Evolutionary conservation across 2,113 vertebrate species (phyloP).

Genomic region (Pomatostomus ruficeps): DNA sequence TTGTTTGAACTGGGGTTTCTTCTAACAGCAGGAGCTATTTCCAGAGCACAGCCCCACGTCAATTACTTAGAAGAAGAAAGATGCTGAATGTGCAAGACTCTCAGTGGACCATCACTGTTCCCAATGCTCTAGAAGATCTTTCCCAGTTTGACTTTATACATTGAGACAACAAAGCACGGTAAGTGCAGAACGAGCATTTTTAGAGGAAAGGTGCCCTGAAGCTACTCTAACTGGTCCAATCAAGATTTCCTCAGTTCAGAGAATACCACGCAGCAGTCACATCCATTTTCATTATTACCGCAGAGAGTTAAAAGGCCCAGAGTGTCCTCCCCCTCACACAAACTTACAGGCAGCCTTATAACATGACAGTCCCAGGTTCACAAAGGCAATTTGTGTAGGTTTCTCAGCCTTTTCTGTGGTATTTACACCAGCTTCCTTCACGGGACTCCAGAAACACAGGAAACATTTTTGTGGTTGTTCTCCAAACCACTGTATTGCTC

Average conservation of each 20-base stretch:
- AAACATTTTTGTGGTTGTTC: neutral
- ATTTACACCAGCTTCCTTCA: neutral
- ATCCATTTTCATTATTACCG: neutral
- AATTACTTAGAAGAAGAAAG: neutral
- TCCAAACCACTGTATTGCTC: neutral
- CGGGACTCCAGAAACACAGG: accelerated
- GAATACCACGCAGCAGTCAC: neutral
- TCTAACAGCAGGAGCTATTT: neutral
- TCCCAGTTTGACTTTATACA: neutral
- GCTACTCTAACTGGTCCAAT: neutral
- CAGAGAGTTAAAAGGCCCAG: neutral
- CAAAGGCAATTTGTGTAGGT: neutral
- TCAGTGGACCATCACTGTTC: neutral
- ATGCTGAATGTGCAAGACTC: neutral
- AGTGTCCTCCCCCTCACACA: no score
- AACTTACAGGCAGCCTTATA: neutral
- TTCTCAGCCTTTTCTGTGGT: neutral
- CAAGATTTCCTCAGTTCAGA: neutral
- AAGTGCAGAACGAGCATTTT: neutral
- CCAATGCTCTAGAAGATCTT: neutral
- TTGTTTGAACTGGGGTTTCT: neutral
- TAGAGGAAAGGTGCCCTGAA: neutral
- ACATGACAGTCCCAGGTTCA: neutral
- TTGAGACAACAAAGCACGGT: neutral
- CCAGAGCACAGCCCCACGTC: neutral